Percentiles rank a stretch among this genome's conserved stretches.
Conservation (phyloP, 1,140 invertebrate genomes). For the Rhopalosiphum maidis region DNA sequence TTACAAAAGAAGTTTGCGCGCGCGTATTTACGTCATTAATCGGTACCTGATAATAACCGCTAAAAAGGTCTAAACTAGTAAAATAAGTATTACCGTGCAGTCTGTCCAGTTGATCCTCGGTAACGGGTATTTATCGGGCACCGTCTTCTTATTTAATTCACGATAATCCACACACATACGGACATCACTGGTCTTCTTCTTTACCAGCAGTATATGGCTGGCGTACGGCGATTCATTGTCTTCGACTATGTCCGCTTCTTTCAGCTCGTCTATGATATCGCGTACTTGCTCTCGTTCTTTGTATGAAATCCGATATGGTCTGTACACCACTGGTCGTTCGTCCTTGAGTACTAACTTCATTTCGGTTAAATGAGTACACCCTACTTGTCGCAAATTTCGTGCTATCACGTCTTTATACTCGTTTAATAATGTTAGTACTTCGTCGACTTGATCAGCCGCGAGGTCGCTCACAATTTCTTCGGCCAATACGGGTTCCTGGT, state of each 20-base stretch:
- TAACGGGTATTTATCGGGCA: background rate
- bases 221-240: background rate
- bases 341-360: background rate
- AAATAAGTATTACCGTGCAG: conserved; percentile 63
- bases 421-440: background rate
- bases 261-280: background rate
- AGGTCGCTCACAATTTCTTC: background rate
- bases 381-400: background rate
- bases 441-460: background rate
- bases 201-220: background rate
- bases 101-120: conserved; percentile 58
- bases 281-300: background rate
- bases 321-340: conserved; percentile 13
- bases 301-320: background rate
- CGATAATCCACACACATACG: conserved; percentile 26
- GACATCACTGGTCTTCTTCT: background rate
- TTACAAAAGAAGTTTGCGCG: conserved; percentile 65
- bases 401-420: conserved; percentile 9
- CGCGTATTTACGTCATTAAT: conserved; percentile 61
- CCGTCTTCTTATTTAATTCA: background rate
- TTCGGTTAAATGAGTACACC: background rate
- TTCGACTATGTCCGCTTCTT: background rate
- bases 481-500: background rate
- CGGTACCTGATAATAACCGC: conserved; percentile 66
- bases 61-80: conserved; percentile 65